Evolutionary conservation across 2,113 vertebrate genomes (phyloP).

Genomic region (Leucoraja erinaceus): DNA sequence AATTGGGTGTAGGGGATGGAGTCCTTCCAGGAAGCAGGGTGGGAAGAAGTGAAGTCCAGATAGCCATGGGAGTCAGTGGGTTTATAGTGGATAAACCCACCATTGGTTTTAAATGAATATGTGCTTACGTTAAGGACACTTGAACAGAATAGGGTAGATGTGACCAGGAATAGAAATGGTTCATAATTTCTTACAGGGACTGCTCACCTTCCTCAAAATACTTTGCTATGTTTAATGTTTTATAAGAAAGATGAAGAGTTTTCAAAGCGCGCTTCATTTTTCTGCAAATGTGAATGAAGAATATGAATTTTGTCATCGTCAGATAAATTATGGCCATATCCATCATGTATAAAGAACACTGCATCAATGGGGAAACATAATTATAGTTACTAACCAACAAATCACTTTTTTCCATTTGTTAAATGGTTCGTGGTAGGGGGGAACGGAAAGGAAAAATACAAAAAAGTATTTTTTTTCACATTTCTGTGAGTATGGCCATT

Average conservation of each 20-base stretch:
- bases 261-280: not conserved
- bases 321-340: not conserved
- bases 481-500: slow-evolving; percentile 52
- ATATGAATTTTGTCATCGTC: slow-evolving; percentile 9
- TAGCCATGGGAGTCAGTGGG: no score
- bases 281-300: slow-evolving; percentile 3
- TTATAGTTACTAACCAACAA: not conserved
- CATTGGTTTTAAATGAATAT: slow-evolving; percentile 18
- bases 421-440: slow-evolving; percentile 50
- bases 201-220: not conserved
- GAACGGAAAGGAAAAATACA: slow-evolving; percentile 44
- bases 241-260: slow-evolving; percentile 5
- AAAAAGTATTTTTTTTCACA: slow-evolving; percentile 42
- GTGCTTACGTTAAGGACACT: slow-evolving; percentile 17
- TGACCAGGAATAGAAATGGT: slow-evolving; percentile 27
- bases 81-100: no score
- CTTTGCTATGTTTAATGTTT: not conserved
- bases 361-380: not conserved
- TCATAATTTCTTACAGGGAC: not conserved
- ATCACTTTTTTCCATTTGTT: slow-evolving; percentile 43
- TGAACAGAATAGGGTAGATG: slow-evolving; percentile 9
- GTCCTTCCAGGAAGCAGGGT: no score
- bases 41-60: no score
- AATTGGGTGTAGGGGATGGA: no score
- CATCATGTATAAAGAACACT: slow-evolving; percentile 25